Evolutionary conservation across 2,888 invertebrate genomes (phyloP).

Genomic region (Dicyrtoma fusca): DNA sequence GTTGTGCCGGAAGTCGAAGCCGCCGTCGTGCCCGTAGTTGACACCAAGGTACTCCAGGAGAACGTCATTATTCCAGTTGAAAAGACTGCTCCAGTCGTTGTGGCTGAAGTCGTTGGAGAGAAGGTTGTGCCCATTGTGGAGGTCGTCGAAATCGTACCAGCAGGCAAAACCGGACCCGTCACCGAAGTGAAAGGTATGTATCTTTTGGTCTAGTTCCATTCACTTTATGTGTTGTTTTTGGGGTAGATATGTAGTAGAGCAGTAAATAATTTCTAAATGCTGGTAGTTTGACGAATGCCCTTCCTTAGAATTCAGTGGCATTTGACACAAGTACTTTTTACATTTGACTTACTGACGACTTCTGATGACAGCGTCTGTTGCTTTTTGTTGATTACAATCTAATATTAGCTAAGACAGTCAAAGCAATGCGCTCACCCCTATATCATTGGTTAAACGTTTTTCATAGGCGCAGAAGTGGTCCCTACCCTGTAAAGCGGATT

Average conservation of each 20-base stretch:
- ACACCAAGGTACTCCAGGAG: neutral
- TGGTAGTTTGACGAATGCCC: no score
- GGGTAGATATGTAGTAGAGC: no score
- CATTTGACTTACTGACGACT: neutral
- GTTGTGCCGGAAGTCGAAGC: neutral
- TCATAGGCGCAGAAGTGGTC: constrained; percentile 9
- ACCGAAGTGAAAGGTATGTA: constrained; percentile 5
- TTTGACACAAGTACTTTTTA: no score
- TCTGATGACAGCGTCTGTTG: constrained; percentile 20
- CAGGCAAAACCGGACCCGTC: neutral
- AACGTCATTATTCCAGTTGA: neutral
- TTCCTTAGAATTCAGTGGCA: no score
- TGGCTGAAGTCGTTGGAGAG: constrained; percentile 25
- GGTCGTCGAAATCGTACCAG: constrained; percentile 5
- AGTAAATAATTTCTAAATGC: no score
- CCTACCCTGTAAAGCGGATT: neutral
- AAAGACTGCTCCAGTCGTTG: constrained; percentile 17
- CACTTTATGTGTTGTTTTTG: neutral
- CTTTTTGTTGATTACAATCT: neutral
- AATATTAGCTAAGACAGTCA: neutral
- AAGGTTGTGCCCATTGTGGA: constrained; percentile 31
- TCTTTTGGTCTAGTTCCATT: neutral
- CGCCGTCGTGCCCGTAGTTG: neutral
- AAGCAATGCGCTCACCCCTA: constrained; percentile 2
- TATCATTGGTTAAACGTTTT: constrained; percentile 23